Evolutionary conservation across 2,113 vertebrate genomes (phyloP), one percentile per base, ranked within the genome.

Genomic region (Aleadryas rufinucha): DNA sequence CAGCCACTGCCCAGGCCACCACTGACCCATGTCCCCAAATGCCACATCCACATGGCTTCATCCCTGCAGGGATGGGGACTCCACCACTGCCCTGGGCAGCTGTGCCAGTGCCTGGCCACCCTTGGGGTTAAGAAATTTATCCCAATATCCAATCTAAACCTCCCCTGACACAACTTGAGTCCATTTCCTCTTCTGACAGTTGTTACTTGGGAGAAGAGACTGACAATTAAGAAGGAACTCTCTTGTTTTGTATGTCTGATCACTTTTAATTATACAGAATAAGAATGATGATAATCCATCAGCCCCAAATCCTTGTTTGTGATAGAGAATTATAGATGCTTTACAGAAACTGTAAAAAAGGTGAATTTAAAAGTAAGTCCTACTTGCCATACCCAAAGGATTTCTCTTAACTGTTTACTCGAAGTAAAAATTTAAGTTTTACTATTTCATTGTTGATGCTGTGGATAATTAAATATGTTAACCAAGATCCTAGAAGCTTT

Each of bases 401-500:
- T 68, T 91, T 86, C 16, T 52, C 28, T 6, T 39, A 80, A 59
- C n/a, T 57, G 39, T 95, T 97, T 97, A 72, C 19, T 92, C 4
- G 65, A 49, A 78, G 61, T 78, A 37, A 74, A 90, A 94, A 82
- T 50, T 31, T 44, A 81, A 70, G 22, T 82, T 96, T 56, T 42
- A 49, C 21, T 54, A 10, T 64, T 75, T 63, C n/a, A 19, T 54
- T 80, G 27, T 87, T 95, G 86, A 68, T 7, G 26, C 42, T 53
- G 47, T 8, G 11, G 56, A 53, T 96, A 65, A 94, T 91, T 92
- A 91, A 96, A 79, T 88, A 17, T 71, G 78, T 23, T 96, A 80
- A 88, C 49, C 77, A 41, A 79, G 59, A 63, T 95, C 89, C 94
- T 82, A 66, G 41, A 87, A 95, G 76, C 84, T 94, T 89, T 33